Evolutionary conservation across 2,797 vertebrate species (phyloP).

Genomic region (Staurois parvus): DNA sequence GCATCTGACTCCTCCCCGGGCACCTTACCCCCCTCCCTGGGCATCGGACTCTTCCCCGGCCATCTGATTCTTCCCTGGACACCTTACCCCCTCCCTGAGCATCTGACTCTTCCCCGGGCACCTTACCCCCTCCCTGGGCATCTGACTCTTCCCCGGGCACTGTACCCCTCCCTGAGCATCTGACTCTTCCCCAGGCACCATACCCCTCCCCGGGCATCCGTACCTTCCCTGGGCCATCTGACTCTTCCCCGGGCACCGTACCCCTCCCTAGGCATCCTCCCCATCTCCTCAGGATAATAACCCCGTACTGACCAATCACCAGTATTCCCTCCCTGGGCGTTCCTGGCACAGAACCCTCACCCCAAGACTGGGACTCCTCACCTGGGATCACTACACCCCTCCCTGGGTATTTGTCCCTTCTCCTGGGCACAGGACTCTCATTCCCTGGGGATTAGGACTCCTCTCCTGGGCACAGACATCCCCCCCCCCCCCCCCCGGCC

Average conservation of each 20-base stretch:
- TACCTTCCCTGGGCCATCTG: neutral
- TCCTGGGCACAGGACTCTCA: neutral
- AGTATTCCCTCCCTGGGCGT: too few species aligned
- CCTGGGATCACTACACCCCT: neutral
- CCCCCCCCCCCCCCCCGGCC: too few species aligned
- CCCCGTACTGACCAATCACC: too few species aligned
- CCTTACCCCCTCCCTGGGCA: neutral
- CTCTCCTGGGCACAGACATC: neutral
- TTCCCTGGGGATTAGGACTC: neutral
- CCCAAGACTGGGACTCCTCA: too few species aligned
- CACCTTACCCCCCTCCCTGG: too few species aligned
- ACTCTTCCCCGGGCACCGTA: neutral
- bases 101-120: too few species aligned
- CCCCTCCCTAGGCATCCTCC: neutral
- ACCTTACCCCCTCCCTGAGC: too few species aligned
- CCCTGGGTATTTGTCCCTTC: neutral
- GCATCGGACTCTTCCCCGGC: too few species aligned
- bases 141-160: neutral
- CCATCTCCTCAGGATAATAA: too few species aligned
- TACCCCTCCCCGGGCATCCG: neutral
- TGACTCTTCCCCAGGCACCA: accelerated
- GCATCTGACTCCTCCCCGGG: neutral
- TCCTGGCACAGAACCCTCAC: too few species aligned
- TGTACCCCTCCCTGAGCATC: neutral
- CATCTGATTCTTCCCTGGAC: too few species aligned